Evolutionary conservation across 2,113 vertebrate species (phyloP).

Genomic region (Alosa alosa): DNA sequence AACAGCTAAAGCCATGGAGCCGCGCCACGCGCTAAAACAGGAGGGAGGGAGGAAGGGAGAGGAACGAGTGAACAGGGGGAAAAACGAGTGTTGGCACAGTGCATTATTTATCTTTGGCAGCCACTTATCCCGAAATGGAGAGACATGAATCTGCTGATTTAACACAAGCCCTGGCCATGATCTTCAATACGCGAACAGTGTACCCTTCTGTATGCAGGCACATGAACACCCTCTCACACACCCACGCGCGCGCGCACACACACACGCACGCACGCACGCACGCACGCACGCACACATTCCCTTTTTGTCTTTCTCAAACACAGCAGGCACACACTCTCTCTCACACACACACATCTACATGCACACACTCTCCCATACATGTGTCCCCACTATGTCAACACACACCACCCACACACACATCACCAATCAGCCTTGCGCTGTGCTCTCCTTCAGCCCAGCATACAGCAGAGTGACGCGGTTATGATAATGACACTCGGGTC

Average conservation of each 20-base stretch:
- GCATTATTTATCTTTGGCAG: conserved; percentile 21
- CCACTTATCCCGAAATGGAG: conserved; percentile 19
- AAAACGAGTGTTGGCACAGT: conserved; percentile 13
- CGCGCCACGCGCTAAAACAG: conserved; percentile 7
- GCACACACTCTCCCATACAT: neutral
- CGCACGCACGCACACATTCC: neutral
- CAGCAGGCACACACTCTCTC: too few relatives aligned
- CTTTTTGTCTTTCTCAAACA: neutral
- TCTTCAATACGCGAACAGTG: conserved; percentile 4
- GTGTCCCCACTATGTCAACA: neutral
- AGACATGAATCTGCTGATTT: conserved; percentile 21
- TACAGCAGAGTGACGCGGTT: neutral
- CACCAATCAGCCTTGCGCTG: neutral
- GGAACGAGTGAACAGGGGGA: neutral
- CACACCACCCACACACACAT: neutral
- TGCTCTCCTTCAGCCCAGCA: neutral
- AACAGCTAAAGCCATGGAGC: neutral
- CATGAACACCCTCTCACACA: neutral
- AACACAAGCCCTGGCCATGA: conserved; percentile 17
- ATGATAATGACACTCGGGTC: neutral
- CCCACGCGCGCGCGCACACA: neutral
- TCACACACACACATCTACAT: too few relatives aligned
- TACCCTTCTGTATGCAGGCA: neutral
- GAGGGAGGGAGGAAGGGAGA: neutral
- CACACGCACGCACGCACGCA: neutral